phyloP scores from a whole-genome alignment of 2,113 vertebrate genomes.

The Columbina picui region DNA sequence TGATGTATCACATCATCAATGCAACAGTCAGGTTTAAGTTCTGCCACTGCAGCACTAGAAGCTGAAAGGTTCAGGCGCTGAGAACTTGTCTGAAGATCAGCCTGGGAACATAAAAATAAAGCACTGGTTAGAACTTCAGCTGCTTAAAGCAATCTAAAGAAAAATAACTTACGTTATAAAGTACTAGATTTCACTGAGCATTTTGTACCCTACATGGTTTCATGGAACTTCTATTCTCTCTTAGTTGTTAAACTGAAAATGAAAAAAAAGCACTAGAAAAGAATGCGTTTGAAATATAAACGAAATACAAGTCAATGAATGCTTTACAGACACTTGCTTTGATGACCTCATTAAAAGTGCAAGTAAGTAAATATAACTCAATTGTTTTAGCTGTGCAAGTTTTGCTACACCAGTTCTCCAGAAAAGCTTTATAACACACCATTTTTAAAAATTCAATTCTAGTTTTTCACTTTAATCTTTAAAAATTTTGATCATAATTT shows the following conservation, averaged over 20 bases:
- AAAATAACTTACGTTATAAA: background rate
- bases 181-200: background rate
- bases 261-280: background rate
- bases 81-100: conserved; percentile 97
- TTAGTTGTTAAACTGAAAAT: background rate
- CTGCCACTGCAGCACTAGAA: conserved; percentile 89
- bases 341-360: background rate
- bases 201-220: background rate
- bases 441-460: background rate
- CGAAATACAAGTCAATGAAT: background rate
- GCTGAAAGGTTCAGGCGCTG: conserved; percentile 97
- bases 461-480: background rate
- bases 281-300: background rate
- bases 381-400: background rate
- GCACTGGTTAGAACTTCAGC: background rate
- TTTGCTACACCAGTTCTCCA: background rate
- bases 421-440: background rate
- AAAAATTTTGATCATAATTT: background rate
- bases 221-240: background rate
- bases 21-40: conserved; percentile 94
- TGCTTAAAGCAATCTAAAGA: background rate
- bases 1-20: conserved; percentile 99
- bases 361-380: background rate
- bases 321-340: background rate
- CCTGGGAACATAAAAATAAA: conserved; percentile 74